Evolutionary conservation across 2,113 vertebrate genomes (phyloP).

Genomic region (Odocoileus hemionus): DNA sequence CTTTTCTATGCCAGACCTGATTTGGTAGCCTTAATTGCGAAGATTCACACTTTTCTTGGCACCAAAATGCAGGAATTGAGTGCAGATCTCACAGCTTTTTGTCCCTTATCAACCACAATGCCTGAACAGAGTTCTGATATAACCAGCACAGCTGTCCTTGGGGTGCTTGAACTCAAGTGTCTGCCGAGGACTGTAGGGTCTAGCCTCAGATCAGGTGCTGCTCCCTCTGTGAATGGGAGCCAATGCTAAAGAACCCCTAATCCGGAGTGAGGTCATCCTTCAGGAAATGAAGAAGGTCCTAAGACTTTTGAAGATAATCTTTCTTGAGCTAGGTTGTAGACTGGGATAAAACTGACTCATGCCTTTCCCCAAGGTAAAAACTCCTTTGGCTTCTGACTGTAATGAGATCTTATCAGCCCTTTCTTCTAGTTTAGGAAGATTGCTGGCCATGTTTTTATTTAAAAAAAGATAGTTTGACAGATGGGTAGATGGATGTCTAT

Average conservation of each 20-base stretch:
- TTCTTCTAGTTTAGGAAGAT: background rate
- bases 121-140: background rate
- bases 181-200: too few species aligned
- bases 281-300: background rate
- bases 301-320: background rate
- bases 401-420: background rate
- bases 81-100: background rate
- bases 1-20: slow-evolving; percentile 38
- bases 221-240: background rate
- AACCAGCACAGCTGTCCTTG: background rate
- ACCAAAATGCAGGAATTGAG: background rate
- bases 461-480: background rate
- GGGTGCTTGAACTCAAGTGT: background rate
- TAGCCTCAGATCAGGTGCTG: background rate
- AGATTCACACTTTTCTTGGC: slow-evolving; percentile 34
- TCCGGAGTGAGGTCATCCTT: background rate
- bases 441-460: background rate
- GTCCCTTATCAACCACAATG: background rate
- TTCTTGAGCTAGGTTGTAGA: background rate
- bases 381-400: background rate
- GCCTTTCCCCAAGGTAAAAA: background rate
- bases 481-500: background rate
- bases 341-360: background rate
- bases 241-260: background rate
- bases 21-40: slow-evolving; percentile 3